These are phyloP conservation scores for Tupiocoris notatus DNA, from an alignment of 2,888 invertebrate species.

Conservation along the genomic window DNA sequence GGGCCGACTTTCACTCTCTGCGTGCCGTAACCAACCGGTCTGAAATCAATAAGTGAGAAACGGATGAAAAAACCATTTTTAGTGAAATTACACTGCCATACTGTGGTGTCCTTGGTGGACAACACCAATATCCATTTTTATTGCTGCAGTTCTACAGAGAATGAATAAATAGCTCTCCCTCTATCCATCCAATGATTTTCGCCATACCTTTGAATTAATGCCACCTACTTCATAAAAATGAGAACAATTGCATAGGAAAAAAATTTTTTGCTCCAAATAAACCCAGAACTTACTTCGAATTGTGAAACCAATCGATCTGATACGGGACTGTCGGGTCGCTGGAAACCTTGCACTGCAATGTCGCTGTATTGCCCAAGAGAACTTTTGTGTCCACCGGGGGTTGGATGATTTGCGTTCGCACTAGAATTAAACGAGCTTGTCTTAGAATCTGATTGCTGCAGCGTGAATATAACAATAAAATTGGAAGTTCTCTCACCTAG, in stretches of 20 bases:
- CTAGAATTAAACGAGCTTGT: too few species aligned
- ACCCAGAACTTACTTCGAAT: conserved; percentile 63
- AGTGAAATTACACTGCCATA: neutral
- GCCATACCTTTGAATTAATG: too few species aligned
- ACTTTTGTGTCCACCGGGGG: conserved; percentile 91
- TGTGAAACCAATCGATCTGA: conserved; percentile 85
- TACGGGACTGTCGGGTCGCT: conserved; percentile 85
- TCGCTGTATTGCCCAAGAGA: conserved; percentile 87
- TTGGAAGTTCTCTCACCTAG: too few species aligned
- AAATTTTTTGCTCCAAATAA: neutral
- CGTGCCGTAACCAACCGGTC: conserved; percentile 63
- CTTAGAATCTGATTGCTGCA: too few species aligned
- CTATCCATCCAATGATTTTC: too few species aligned
- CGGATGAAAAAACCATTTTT: neutral
- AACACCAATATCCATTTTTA: too few species aligned
- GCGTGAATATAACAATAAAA: too few species aligned
- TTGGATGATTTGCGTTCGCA: conserved; percentile 88
- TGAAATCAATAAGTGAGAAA: conserved; percentile 50
- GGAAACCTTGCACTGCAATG: conserved; percentile 90
- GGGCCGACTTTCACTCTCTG: conserved; percentile 71
- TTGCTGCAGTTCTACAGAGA: too few species aligned
- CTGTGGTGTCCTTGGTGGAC: neutral
- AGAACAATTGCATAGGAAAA: neutral
- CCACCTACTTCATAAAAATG: too few species aligned
- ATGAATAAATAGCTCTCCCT: too few species aligned